Conservation (phyloP, 2,797 vertebrate species). For the Amblyraja radiata region DNA sequence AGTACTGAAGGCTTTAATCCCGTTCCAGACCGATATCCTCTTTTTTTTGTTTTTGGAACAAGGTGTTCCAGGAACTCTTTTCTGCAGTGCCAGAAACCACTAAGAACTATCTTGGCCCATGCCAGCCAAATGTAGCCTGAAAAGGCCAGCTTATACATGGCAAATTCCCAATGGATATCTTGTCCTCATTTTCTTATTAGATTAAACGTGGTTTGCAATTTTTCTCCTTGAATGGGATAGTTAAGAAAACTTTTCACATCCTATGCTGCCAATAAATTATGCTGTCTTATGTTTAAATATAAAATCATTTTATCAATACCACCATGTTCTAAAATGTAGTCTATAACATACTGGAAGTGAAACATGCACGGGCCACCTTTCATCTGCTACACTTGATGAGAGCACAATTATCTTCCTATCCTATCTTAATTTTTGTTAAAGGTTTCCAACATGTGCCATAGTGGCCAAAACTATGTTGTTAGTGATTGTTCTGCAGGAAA, state of each 20-base stretch:
- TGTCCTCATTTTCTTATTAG: not conserved
- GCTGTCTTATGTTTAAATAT: not conserved
- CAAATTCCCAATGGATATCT: not conserved
- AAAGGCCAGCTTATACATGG: not conserved
- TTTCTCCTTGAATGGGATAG: not conserved
- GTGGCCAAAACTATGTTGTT: no score
- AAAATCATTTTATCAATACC: not conserved
- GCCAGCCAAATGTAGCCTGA: not conserved
- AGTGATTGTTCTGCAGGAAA: no score
- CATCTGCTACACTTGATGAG: no score
- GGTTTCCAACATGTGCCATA: no score
- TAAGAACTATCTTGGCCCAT: not conserved
- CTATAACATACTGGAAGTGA: not conserved
- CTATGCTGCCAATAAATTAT: not conserved
- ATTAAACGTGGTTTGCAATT: not conserved
- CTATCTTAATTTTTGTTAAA: not conserved
- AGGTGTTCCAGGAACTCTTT: not conserved
- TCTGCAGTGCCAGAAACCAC: not conserved
- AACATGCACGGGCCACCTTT: not conserved
- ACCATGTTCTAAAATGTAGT: not conserved
- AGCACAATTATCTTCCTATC: not conserved
- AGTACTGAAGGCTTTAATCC: not conserved
- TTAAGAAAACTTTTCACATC: not conserved
- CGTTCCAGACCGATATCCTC: not conserved
- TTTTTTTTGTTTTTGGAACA: not conserved